Evolutionary conservation across 2,888 invertebrate genomes (phyloP), one percentile per base, ranked within the genome.

Genomic region (Dusona sp.): DNA sequence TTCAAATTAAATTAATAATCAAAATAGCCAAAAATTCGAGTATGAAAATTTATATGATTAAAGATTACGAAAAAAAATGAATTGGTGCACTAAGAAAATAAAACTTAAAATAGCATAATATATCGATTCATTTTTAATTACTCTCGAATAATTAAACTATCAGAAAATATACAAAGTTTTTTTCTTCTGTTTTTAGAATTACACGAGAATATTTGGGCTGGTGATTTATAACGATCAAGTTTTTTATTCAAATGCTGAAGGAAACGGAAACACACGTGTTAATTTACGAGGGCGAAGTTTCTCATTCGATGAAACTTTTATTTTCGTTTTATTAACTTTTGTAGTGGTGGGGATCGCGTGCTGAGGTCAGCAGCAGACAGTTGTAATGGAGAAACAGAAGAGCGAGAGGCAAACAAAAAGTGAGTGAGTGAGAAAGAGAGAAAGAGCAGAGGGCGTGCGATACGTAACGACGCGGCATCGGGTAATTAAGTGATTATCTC

Each of bases 401-500:
- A 61, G 29, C 25, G 45, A 68, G 57, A 45, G 54, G 42, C 19
- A 78, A 33, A 25, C 64, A 48, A 57, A 61, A 48, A 67, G 65
- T 13, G 29, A 64, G n/a, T 16, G 64, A 51, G 61, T 61, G 70
- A 29, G 75, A 42, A 36, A 70, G 48, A 67, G 68, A 36, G 42
- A 77, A 42, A 54, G 74, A 68, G 61, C 54, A 61, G 67, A 79
- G 77, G 77, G 75, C 79, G 80, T 73, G 72, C 77, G 36, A 67
- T 77, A 77, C 79, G 79, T 83, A 85, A 84, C 73, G 77, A 82
- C 81, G 72, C 83, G 85, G 87, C 84, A 87, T 88, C 87, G 85
- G 88, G 88, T 91, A 92, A 92, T 92, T 92, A 92, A 92, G 91
- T 90, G 91, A 91, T 92, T 91, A 92, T 92, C 91, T 91, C 89